These are phyloP conservation scores for Penelope pileata DNA, from an alignment of 2,113 vertebrate species.

Conservation along the genomic window DNA sequence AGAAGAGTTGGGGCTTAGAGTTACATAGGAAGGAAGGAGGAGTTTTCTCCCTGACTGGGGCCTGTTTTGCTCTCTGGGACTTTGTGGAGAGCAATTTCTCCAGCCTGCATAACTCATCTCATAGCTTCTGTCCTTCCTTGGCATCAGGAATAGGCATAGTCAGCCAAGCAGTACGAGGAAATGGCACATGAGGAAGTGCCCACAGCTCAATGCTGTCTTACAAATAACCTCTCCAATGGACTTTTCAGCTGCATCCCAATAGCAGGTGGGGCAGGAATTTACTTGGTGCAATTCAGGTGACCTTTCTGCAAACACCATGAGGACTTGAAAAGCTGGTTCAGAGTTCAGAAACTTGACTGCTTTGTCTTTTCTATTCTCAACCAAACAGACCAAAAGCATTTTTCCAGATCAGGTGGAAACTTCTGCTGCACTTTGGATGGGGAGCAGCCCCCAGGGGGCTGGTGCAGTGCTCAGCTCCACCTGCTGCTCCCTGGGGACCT, in stretches of 20 bases:
- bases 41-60: neutral
- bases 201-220: neutral
- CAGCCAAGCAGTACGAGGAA: neutral
- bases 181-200: neutral
- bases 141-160: neutral
- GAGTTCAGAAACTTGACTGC: neutral
- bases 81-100: neutral
- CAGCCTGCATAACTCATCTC: neutral
- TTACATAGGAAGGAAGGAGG: fast-evolving
- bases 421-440: neutral
- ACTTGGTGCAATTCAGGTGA: neutral
- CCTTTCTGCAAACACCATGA: neutral
- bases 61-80: neutral
- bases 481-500: neutral
- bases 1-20: neutral
- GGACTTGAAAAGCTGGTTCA: neutral
- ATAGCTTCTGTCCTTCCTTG: neutral
- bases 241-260: neutral
- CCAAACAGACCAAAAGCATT: neutral
- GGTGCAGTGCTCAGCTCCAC: neutral
- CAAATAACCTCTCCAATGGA: neutral
- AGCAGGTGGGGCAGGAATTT: neutral
- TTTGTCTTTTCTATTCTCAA: neutral
- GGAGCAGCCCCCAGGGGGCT: neutral
- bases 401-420: neutral